A percentile compares a stretch with the other conserved stretches of the same genome.
Evolutionary conservation across 2,888 invertebrate genomes (phyloP).

Genomic region (Drosophila fulvimacula): DNA sequence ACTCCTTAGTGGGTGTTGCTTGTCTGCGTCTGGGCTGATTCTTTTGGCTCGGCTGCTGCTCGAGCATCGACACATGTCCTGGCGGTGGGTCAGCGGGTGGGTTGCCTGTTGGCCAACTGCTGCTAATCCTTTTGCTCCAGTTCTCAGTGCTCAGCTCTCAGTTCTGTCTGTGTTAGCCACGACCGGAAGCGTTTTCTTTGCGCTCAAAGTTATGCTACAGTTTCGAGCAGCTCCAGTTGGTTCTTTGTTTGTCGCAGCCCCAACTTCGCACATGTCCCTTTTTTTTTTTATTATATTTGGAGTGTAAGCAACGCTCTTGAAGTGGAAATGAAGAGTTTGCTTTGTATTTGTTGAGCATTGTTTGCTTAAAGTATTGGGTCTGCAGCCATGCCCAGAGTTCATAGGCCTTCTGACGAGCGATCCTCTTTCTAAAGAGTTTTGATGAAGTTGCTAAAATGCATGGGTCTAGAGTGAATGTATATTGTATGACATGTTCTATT

Average conservation of each 20-base stretch:
- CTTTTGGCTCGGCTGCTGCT: constrained; percentile 15
- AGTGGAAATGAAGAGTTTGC: constrained; percentile 53
- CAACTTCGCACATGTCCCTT: not conserved
- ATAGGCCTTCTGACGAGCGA: constrained; percentile 25
- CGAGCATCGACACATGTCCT: constrained; percentile 62
- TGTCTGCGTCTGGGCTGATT: constrained; percentile 41
- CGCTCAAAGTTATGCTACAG: constrained; percentile 68
- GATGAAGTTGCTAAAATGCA: not conserved
- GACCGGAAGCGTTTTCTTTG: constrained; percentile 77
- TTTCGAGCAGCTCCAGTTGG: constrained; percentile 45
- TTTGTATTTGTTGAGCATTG: constrained; percentile 51
- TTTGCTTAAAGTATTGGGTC: constrained; percentile 34
- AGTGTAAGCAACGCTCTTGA: constrained; percentile 46
- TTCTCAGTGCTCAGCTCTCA: constrained; percentile 21
- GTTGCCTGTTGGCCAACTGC: constrained; percentile 4
- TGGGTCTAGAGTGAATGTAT: not conserved
- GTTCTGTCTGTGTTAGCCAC: constrained; percentile 47
- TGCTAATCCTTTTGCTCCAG: constrained; percentile 63
- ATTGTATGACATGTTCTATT: too few species aligned
- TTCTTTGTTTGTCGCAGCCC: constrained; percentile 38
- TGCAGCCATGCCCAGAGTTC: constrained; percentile 14
- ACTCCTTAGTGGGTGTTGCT: constrained; percentile 22
- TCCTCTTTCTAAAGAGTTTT: constrained; percentile 21
- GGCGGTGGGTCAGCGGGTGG: constrained; percentile 9
- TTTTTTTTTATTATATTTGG: constrained; percentile 19